Evolutionary conservation across 1,140 invertebrate species (phyloP), one percentile per base, ranked within the genome.

Genomic region (Manduca sexta): DNA sequence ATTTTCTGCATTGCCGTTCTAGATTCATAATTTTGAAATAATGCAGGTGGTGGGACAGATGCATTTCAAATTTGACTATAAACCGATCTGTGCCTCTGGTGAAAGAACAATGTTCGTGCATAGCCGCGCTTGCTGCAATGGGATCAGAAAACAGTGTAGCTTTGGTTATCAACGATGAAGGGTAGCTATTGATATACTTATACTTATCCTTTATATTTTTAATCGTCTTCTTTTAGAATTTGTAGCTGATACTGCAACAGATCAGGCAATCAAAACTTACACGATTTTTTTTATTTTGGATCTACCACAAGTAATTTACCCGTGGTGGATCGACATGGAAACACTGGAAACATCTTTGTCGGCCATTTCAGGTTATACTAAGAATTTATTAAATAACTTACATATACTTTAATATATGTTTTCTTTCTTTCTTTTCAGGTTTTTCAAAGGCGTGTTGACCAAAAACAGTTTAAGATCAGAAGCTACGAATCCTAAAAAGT

Each of bases 131-230:
- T 4, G 31, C 45, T 16, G 60, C 54, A 12, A 69, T 69, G 62
- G 46, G 53, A 11, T 14, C 42, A 12, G 17, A 52, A 14, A 53
- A 56, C 40, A 45, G 29, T 13, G 43, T 65, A 5, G 59, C 59
- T 8, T 49, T 70, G 3, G 89, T 96, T 8, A 86, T 93, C 1
- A 89, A 93, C 68, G 86, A 89, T 13, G 69, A 89, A 15, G 87
- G 88, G 79, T 87, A 26, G 8, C 4, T 5, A 8, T 26, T 26
- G 21, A 26, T n/a, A n/a, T n/a, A n/a, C n/a, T n/a, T n/a, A n/a
- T n/a, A n/a, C n/a, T n/a, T n/a, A n/a, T n/a, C n/a, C n/a, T n/a
- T n/a, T n/a, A n/a, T n/a, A n/a, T n/a, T n/a, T n/a, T n/a, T n/a
- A n/a, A n/a, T n/a, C n/a, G n/a, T n/a, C n/a, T n/a, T n/a, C n/a